Conservation (phyloP, 1,140 invertebrate genomes). For the Eriosoma lanigerum region DNA sequence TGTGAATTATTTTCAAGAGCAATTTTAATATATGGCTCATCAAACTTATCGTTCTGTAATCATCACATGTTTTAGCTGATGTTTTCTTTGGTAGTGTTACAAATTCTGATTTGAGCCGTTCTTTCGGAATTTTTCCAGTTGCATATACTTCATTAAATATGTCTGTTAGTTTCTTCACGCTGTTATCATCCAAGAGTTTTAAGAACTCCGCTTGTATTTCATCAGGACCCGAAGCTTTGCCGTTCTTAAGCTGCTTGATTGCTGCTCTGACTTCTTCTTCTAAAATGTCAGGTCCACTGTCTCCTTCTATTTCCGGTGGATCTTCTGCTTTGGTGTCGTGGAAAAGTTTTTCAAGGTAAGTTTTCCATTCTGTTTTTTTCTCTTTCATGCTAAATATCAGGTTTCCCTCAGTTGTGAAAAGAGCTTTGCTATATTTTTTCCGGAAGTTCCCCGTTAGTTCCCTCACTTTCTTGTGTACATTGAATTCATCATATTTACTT, state of each 20-base stretch:
- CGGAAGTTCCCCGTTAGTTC: background rate
- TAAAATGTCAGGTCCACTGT: too few species aligned
- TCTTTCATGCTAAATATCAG: background rate
- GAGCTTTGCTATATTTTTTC: background rate
- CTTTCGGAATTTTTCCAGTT: constrained; percentile 46
- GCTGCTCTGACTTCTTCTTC: too few species aligned
- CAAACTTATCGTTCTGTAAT: constrained; percentile 21
- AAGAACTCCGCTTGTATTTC: constrained; percentile 9
- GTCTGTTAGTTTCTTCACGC: background rate
- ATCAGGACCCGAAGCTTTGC: constrained; percentile 28
- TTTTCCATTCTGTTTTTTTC: background rate
- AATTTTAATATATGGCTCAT: constrained; percentile 34
- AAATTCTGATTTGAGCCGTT: constrained; percentile 50
- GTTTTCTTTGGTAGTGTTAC: constrained; percentile 35
- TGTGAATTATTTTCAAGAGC: constrained; percentile 45
- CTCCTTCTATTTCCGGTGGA: background rate
- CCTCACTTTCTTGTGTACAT: constrained; percentile 30
- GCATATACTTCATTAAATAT: constrained; percentile 49
- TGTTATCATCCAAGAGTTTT: constrained; percentile 44
- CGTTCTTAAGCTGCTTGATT: background rate
- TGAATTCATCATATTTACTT: constrained; percentile 50
- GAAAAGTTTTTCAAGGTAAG: background rate
- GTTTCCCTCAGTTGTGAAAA: background rate
- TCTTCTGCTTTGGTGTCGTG: background rate
- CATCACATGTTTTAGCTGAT: background rate